Base-by-base conservation (phyloP, 1,140 invertebrate species). In the Trichonephila clavipes region DNA sequence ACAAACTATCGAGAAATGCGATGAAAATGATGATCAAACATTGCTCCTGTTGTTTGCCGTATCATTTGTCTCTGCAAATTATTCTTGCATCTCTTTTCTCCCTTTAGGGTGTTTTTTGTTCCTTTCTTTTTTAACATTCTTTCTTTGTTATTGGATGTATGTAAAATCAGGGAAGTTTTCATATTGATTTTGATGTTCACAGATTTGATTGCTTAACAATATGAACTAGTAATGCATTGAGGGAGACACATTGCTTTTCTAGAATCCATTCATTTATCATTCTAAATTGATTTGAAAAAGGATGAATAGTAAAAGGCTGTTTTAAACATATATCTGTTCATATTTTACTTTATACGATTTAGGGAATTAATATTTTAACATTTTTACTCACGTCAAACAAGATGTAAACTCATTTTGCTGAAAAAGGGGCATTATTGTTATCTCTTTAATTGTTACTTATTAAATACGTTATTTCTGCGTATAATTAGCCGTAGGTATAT, bases 11-110 rank as follows among this genome's bases (percentile, higher is more conserved):
- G 59, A 21, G n/a, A 40, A 87, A 87, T 61, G 14, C 8, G 34
- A 87, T 87, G 61, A 64, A 87, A 87, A 87, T 58, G 51, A 83
- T 83, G 82, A 83, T 83, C n/a, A 83, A 21, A 83, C 58, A 24
- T 59, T 83, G 82, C 82, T 24, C 51, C 44, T 83, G 82, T 59
- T 83, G 51, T 83, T 83, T 83, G 44, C n/a, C 14, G 58, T 83
- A 83, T 83, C 82, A 83, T 83, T 83, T 83, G 58, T 83, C 82
- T 83, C 44, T 10, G 5, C 82, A 83, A 58, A 16, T 83, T 44
- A 83, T 83, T 58, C 0, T 10, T 83, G 8, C 19, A 83, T 24
- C 21, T 44, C 51, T 24, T 83, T n/a, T 19, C 21, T 10, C 72
- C 4, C 62, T 4, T 16, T 19, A 18, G 24, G 34, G 28, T 28